Evolutionary conservation across 2,888 invertebrate species (phyloP), one percentile per base, ranked within the genome.

Genomic region (Pseudoips prasinana): DNA sequence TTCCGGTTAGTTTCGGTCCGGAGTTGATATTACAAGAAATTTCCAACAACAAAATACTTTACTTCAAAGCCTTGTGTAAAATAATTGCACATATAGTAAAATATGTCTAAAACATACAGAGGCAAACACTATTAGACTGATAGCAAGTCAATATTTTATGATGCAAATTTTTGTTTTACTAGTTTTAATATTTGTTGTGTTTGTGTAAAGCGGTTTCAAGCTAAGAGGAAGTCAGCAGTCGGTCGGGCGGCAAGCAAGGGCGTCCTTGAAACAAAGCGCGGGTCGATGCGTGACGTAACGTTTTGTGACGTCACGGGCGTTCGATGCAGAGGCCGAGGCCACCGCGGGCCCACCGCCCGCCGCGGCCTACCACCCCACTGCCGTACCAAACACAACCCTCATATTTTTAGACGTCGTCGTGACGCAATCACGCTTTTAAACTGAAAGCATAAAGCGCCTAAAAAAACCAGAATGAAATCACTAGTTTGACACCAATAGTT

Each of bases 251-350:
- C 56, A 56, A 58, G 65, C 78, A 81, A 79, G 81, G 78, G 68
- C 83, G 86, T 75, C 87, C 87, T 88, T 88, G 87, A 85, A 74
- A 39, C 59, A 58, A 67, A 64, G 67, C 73, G 73, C 69, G 65
- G 70, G 69, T 87, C 87, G 87, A 88, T 87, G 72, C 33, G 67
- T 85, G 86, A 85, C 88, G 87, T 85, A 68, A 77, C 57, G 41
- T 42, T 42, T 57, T 43, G 73, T 80, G 82, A 85, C 87, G 86
- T 87, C 86, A 87, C 77, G 64, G 75, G 79, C 71, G 61, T 45
- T 73, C 72, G 74, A 68, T 70, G 55, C 68, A 61, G 73, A 73
- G 73, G 71, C 74, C 73, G 77, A 69, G 72, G 75, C 63, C 77
- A 62, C 58, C 77, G 62, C 58, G 44, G 42, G 55, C 37, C 50